Evolutionary conservation across 1,140 invertebrate genomes (phyloP).

Genomic region (Brachionus paranguensis): DNA sequence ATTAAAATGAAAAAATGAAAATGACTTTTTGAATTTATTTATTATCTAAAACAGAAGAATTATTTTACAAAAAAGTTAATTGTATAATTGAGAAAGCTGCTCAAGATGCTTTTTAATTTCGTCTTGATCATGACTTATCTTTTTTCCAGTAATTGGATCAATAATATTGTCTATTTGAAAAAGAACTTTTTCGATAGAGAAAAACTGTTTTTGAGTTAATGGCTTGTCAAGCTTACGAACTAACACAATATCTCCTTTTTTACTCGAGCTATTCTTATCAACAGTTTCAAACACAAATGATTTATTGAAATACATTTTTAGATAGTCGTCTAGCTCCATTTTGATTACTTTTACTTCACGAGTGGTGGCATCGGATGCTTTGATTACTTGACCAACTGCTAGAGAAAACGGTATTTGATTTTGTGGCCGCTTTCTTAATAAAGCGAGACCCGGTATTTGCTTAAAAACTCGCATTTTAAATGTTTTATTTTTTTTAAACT

Average conservation of each 20-base stretch:
- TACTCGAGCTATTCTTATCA: not conserved
- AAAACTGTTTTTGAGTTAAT: constrained; percentile 15
- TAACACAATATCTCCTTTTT: constrained; percentile 38
- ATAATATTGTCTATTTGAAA: constrained; percentile 7
- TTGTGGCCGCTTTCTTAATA: not conserved
- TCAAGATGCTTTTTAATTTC: constrained; percentile 10
- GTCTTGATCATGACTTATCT: not conserved
- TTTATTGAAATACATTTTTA: constrained; percentile 40
- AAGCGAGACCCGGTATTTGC: not conserved
- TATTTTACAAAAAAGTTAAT: not conserved
- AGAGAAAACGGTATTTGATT: not conserved
- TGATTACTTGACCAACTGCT: constrained; percentile 26
- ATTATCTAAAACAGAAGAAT: not conserved
- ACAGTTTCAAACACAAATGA: constrained; percentile 6
- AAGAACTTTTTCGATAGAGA: constrained; percentile 9
- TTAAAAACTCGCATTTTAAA: constrained; percentile 36
- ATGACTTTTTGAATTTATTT: not conserved
- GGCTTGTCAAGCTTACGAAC: constrained; percentile 24
- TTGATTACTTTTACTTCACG: constrained; percentile 37
- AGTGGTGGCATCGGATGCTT: not conserved
- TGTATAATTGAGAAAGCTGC: not conserved
- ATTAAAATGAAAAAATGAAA: too few relatives aligned
- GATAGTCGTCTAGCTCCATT: constrained; percentile 24
- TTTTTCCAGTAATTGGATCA: constrained; percentile 37
- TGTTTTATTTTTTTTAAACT: not conserved